Conservation (phyloP, 2,113 vertebrate species). For the Neopipo cinnamomea region DNA sequence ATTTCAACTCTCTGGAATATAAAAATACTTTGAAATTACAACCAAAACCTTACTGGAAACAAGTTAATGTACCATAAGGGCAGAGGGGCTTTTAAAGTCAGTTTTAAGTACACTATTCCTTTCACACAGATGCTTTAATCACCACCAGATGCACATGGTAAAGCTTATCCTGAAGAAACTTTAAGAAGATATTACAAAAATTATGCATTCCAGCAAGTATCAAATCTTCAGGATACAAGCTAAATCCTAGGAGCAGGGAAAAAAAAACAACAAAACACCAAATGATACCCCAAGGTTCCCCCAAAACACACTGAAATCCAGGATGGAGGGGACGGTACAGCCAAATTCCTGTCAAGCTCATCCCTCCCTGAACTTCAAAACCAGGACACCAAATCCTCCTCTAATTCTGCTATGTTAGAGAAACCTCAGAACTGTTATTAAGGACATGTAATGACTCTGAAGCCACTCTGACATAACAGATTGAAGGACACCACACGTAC, state of each 20-base stretch:
- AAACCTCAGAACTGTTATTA: background rate
- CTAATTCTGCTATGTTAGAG: background rate
- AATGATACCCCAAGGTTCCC: background rate
- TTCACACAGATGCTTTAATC: slow-evolving; percentile 50
- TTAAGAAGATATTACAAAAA: slow-evolving; percentile 7
- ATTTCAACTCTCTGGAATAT: slow-evolving; percentile 8
- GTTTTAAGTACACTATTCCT: slow-evolving; percentile 22
- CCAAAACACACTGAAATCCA: background rate
- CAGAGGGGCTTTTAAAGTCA: slow-evolving; percentile 15
- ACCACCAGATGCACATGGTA: slow-evolving; percentile 38
- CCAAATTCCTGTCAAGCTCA: background rate
- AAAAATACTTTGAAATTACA: slow-evolving; percentile 30
- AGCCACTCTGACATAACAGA: background rate
- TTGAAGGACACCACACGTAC: background rate
- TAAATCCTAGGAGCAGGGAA: background rate
- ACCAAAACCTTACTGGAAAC: slow-evolving; percentile 32
- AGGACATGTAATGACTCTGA: background rate
- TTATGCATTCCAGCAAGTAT: background rate
- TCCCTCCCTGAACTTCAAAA: background rate
- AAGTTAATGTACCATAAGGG: slow-evolving; percentile 1
- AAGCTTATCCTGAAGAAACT: background rate
- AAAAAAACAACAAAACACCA: background rate
- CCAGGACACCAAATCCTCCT: background rate
- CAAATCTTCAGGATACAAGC: background rate
- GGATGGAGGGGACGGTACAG: background rate